Evolutionary conservation across 2,888 invertebrate species (phyloP).

Genomic region (Papilio protenor): DNA sequence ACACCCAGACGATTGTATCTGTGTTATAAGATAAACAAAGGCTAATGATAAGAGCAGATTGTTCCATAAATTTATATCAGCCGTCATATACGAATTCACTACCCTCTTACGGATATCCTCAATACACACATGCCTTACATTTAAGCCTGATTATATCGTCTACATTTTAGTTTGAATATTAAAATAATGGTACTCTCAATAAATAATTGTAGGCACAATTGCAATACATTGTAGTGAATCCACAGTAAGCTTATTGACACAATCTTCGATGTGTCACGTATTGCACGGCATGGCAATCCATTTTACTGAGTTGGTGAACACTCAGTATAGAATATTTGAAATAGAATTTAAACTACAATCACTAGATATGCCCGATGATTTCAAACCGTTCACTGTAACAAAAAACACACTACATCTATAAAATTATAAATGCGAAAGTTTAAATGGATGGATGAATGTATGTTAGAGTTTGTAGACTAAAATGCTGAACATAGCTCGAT

Average conservation of each 20-base stretch:
- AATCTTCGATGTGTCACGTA: constrained; percentile 41
- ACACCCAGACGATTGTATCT: too few species aligned
- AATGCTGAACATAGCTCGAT: too few species aligned
- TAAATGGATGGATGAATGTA: too few species aligned
- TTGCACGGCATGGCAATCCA: constrained; percentile 18
- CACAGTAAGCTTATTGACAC: constrained; percentile 33
- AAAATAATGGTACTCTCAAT: constrained; percentile 6
- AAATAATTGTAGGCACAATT: constrained; percentile 24
- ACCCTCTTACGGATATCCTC: too few species aligned
- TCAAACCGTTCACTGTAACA: background rate
- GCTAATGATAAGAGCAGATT: too few species aligned
- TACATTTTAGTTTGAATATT: background rate
- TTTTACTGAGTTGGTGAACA: constrained; percentile 27
- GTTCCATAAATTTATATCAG: too few species aligned
- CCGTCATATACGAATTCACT: too few species aligned
- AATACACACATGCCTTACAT: too few species aligned
- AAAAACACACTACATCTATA: background rate
- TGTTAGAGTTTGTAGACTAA: too few species aligned
- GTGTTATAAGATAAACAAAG: too few species aligned
- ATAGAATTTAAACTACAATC: background rate
- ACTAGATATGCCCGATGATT: background rate
- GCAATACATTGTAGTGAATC: constrained; percentile 9
- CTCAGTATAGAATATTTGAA: constrained; percentile 9
- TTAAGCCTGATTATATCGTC: background rate
- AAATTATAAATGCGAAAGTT: too few species aligned